Evolutionary conservation across 2,797 vertebrate genomes (phyloP).

Genomic region (Aplochiton taeniatus): DNA sequence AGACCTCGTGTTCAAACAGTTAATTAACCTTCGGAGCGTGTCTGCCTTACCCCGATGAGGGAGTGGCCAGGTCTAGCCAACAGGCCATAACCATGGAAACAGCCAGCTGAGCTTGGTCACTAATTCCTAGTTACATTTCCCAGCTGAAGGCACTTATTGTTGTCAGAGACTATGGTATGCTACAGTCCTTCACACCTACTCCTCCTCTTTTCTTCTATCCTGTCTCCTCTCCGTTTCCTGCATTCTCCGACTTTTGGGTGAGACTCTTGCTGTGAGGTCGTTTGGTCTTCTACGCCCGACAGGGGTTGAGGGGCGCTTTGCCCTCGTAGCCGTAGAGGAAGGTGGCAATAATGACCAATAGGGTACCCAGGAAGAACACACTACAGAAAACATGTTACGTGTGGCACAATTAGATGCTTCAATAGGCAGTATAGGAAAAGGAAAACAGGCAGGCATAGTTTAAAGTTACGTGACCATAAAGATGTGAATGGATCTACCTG

Average conservation of each 20-base stretch:
- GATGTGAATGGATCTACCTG: slow-evolving; percentile 71
- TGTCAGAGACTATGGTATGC: slow-evolving; percentile 46
- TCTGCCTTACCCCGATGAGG: neutral
- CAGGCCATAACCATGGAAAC: slow-evolving; percentile 7
- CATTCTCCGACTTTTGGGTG: neutral
- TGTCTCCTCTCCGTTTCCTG: slow-evolving; percentile 17
- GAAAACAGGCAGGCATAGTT: neutral
- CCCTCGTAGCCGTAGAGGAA: slow-evolving; percentile 95
- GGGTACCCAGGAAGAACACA: slow-evolving; percentile 91
- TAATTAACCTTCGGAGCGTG: slow-evolving; percentile 20
- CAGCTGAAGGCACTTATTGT: slow-evolving; percentile 65
- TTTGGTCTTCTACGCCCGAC: slow-evolving; percentile 81
- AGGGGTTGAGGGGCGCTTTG: slow-evolving; percentile 85
- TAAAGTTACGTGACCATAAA: no score
- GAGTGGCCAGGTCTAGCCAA: slow-evolving; percentile 19
- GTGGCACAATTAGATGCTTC: slow-evolving; percentile 4
- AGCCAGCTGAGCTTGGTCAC: slow-evolving; percentile 23
- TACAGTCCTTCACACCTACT: slow-evolving; percentile 16
- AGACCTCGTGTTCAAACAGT: slow-evolving; percentile 16
- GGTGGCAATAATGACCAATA: slow-evolving; percentile 93
- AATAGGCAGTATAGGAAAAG: slow-evolving; percentile 21
- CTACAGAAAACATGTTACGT: slow-evolving; percentile 69
- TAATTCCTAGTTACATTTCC: slow-evolving; percentile 31
- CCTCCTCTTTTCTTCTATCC: slow-evolving; percentile 26
- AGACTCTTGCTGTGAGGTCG: slow-evolving; percentile 14